Percentiles rank a stretch among this genome's conserved stretches.
Evolutionary conservation across 2,888 invertebrate genomes (phyloP).

Genomic region (Sarcophaga variegata): DNA sequence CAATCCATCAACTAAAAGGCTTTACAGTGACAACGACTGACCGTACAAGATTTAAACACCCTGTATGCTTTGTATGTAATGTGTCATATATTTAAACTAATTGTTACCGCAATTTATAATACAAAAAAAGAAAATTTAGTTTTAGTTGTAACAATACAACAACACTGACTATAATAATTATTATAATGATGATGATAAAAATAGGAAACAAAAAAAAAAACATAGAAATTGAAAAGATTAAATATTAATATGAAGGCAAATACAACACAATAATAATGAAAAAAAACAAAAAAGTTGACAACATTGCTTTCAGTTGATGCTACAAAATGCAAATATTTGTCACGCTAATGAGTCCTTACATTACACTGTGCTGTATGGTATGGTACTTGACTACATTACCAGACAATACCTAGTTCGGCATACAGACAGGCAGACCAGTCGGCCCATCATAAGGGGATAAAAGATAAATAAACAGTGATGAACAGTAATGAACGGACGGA

Average conservation of each 20-base stretch:
- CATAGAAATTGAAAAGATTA: slow-evolving; percentile 44
- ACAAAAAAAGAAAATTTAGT: slow-evolving; percentile 45
- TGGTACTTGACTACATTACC: neutral
- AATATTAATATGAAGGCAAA: slow-evolving; percentile 61
- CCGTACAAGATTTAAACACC: too few relatives aligned
- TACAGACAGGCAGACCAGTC: neutral
- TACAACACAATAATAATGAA: neutral
- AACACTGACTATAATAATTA: slow-evolving; percentile 55
- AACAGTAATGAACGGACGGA: neutral
- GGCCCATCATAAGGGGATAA: slow-evolving; percentile 14
- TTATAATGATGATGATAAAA: slow-evolving; percentile 46
- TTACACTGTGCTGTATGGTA: slow-evolving; percentile 3
- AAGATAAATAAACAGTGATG: slow-evolving; percentile 14
- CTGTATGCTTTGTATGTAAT: slow-evolving; percentile 49
- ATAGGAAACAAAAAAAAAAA: neutral
- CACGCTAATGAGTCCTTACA: slow-evolving; percentile 65
- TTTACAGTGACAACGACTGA: neutral
- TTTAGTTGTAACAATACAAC: slow-evolving; percentile 52
- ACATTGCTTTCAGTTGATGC: slow-evolving; percentile 58
- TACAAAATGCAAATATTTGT: slow-evolving; percentile 66
- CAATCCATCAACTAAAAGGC: too few relatives aligned
- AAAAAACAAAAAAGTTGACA: slow-evolving; percentile 40
- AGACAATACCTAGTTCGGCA: neutral
- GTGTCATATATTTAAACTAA: slow-evolving; percentile 47
- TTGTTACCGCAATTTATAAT: slow-evolving; percentile 61